Percentiles rank a stretch among this genome's conserved stretches.
phyloP scores from a whole-genome alignment of 1,140 invertebrate species.

The Leguminivora glycinivorella region DNA sequence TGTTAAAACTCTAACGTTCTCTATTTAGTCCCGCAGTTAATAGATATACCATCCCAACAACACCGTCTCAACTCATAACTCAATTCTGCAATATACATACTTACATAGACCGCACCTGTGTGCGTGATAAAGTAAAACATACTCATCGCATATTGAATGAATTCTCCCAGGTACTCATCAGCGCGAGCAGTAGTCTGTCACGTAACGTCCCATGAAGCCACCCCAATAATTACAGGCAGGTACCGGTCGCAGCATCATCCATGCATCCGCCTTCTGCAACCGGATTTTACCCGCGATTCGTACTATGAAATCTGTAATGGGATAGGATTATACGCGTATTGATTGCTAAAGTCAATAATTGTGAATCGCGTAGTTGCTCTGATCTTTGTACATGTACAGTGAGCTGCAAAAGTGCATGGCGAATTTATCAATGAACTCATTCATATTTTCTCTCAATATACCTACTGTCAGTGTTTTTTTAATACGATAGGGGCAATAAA shows the following conservation, averaged over 20 bases:
- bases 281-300: not conserved
- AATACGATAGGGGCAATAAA: no score
- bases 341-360: slow-evolving; percentile 4
- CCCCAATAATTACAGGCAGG: slow-evolving; percentile 50
- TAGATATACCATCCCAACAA: no score
- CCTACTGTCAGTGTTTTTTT: no score
- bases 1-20: no score
- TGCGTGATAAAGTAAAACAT: no score
- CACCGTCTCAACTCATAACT: no score
- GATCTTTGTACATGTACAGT: not conserved
- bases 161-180: not conserved
- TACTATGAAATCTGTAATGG: slow-evolving; percentile 26
- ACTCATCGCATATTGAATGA: not conserved
- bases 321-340: not conserved
- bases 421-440: no score
- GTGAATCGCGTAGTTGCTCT: not conserved
- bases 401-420: no score
- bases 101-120: no score
- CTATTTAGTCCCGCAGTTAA: no score
- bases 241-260: slow-evolving; percentile 37
- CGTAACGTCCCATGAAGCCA: slow-evolving; percentile 55
- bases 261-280: not conserved
- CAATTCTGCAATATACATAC: no score
- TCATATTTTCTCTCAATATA: no score
- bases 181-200: slow-evolving; percentile 38